Conservation (phyloP, 2,888 invertebrate genomes). For the Drosophila neoperkinsi region DNA sequence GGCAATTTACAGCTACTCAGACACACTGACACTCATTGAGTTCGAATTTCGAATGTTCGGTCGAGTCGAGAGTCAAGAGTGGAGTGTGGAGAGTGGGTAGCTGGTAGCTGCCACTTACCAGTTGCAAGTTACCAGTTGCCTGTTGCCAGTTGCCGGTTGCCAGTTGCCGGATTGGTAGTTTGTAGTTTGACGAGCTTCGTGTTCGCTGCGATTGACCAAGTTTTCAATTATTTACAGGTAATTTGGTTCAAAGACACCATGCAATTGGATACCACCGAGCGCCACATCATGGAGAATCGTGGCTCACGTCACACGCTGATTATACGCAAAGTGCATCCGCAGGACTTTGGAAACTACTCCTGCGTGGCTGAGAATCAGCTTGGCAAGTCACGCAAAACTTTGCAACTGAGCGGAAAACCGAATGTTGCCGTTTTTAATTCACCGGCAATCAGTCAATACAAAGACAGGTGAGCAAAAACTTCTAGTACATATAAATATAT, state of each 20-base stretch:
- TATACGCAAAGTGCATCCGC: slow-evolving; percentile 88
- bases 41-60: slow-evolving; percentile 27
- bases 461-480: slow-evolving; percentile 83
- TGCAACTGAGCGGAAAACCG: slow-evolving; percentile 89
- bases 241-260: slow-evolving; percentile 90
- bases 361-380: slow-evolving; percentile 90
- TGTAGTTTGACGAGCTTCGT: slow-evolving; percentile 22
- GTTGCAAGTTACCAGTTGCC: slow-evolving; percentile 7
- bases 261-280: slow-evolving; percentile 89
- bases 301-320: slow-evolving; percentile 89
- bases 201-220: slow-evolving; percentile 65
- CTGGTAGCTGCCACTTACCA: slow-evolving; percentile 4
- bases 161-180: neutral
- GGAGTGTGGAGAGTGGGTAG: neutral
- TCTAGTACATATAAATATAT: neutral
- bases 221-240: slow-evolving; percentile 86
- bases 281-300: slow-evolving; percentile 88
- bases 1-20: slow-evolving; percentile 44
- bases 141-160: neutral
- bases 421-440: slow-evolving; percentile 89
- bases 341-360: slow-evolving; percentile 90
- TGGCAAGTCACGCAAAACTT: slow-evolving; percentile 88
- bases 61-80: slow-evolving; percentile 4
- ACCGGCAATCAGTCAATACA: slow-evolving; percentile 87
- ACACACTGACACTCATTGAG: slow-evolving; percentile 42